Base-by-base conservation (phyloP, 2,797 vertebrate species). In the Aeoliscus strigatus region DNA sequence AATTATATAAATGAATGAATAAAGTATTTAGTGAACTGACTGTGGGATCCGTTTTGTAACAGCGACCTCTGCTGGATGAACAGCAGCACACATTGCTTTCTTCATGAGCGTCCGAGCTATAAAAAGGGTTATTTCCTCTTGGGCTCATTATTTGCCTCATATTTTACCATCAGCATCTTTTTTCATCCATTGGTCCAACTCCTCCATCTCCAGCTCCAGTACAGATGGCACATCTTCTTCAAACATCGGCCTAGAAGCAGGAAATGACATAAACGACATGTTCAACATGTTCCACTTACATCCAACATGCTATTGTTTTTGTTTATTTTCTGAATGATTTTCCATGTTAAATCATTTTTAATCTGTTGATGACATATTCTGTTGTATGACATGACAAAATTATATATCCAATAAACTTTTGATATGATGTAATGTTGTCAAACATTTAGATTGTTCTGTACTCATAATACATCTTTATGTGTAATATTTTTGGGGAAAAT, bases 201-300 rank as follows among this genome's bases (percentile, higher is more conserved):
- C 95, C 43, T 98, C 94, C 94, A 99, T 96, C 77, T 99, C 96
- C 41, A 99, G 83, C 77, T 99, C 96, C 87, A 97, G 88, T 4
- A 99, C 96, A 28, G 96, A 99, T 8, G 94, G 94, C 0, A 96
- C 93, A 26, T 99, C 96, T 41, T 99, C 96, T 69, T 99, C 96
- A 87, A 99, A 99, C 90, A 95, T 98, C 39, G 95, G 96, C 81
- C 96, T 99, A 58, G 29, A 51, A 30, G 14, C 21, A 3, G 42
- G 29, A 21, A 5, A 1, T 7, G 26, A 18, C 12, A 32, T 9
- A 41, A 11, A 14, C 12, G 8, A 30, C 27, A 21, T 5, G 2
- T 8, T 14, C 26, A 8, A 27, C 8, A 10, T 9, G 4, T 7
- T 15, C 6, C 12, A 9, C 27, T 27, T 11, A 38, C 18, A 21